A percentile compares a stretch with the other conserved stretches of the same genome.
These are phyloP conservation scores for Trachelus iudaicus DNA, from an alignment of 2,888 invertebrate genomes.

Conservation along the genomic window DNA sequence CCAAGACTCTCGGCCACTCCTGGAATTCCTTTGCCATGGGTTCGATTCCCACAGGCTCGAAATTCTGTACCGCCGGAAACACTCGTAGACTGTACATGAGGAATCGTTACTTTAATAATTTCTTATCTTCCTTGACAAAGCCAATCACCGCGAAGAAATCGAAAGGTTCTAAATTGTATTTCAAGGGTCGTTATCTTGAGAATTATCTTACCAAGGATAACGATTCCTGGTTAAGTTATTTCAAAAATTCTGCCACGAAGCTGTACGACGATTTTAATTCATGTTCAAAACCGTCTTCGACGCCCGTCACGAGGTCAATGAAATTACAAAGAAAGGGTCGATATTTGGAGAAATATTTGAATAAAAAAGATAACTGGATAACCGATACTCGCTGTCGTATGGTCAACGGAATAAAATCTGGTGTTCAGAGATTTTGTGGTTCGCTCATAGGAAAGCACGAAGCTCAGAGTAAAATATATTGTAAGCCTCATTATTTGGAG, in stretches of 20 bases:
- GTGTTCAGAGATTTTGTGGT: background rate
- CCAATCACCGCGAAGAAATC: slow-evolving; percentile 7
- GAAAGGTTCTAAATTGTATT: slow-evolving; percentile 17
- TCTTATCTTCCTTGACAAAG: background rate
- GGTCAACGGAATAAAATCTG: slow-evolving; percentile 8
- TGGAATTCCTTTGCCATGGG: too few relatives aligned
- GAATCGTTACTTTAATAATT: slow-evolving; percentile 22
- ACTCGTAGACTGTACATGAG: background rate
- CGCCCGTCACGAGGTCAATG: background rate
- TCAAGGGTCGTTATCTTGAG: slow-evolving; percentile 17
- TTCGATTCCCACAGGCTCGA: background rate
- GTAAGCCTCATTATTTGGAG: slow-evolving; percentile 8
- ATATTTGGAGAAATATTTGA: slow-evolving; percentile 18
- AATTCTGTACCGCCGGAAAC: background rate
- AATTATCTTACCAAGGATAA: slow-evolving; percentile 4
- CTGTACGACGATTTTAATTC: slow-evolving; percentile 1
- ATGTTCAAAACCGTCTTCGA: background rate
- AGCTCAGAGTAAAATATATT: background rate
- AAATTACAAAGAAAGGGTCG: slow-evolving; percentile 18
- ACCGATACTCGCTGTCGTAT: slow-evolving; percentile 12
- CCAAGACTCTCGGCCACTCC: background rate
- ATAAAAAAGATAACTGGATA: slow-evolving; percentile 21
- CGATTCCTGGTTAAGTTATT: slow-evolving; percentile 1
- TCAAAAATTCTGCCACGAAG: background rate
- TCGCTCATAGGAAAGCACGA: background rate